Base-by-base conservation (phyloP, 2,113 vertebrate genomes). In the Passer montanus region DNA sequence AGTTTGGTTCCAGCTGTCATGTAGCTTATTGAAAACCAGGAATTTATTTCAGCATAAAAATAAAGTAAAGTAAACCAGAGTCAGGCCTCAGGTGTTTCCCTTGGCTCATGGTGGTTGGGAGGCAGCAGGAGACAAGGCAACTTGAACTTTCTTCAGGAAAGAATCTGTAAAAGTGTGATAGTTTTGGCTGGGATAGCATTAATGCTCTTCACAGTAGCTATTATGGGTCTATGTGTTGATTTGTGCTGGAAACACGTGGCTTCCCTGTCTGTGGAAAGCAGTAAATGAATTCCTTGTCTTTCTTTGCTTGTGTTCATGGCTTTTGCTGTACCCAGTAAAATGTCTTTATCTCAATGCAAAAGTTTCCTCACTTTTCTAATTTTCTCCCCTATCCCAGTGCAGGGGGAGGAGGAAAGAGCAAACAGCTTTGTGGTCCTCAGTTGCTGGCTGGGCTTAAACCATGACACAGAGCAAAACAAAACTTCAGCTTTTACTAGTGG, bases 231-330 rank as follows among this genome's bases (percentile, higher is more conserved):
- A 0, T 28, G 14, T 47, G n/a, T 74, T 2, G 2, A 23, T 64
- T 19, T 47, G 28, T 74, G n/a, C 23, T 74, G n/a, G 41, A 64
- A 55, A 46, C 6, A 18, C 1, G 2, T 28, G 41, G 18, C 7
- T 64, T 47, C 18, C 12, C n/a, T 39, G n/a, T 6, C 41, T 41
- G 18, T 6, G 30, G 39, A n/a, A 74, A n/a, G 24, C 23, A 56
- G 19, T 5, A 33, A 74, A 28, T 56, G 0, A 28, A 74, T 64
- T 74, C 41, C 19, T n/a, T n/a, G 15, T 64, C 16, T 56, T 74
- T 10, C 22, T 39, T 19, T 84, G 11, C 23, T 39, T n/a, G 30
- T 0, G 0, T 41, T 11, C 15, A 12, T 23, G n/a, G n/a, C n/a
- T 66, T 56, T 64, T 64, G 5, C 19, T 64, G 28, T 28, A 8